phyloP scores from a whole-genome alignment of 2,113 vertebrate genomes.

The Rhea americana region DNA sequence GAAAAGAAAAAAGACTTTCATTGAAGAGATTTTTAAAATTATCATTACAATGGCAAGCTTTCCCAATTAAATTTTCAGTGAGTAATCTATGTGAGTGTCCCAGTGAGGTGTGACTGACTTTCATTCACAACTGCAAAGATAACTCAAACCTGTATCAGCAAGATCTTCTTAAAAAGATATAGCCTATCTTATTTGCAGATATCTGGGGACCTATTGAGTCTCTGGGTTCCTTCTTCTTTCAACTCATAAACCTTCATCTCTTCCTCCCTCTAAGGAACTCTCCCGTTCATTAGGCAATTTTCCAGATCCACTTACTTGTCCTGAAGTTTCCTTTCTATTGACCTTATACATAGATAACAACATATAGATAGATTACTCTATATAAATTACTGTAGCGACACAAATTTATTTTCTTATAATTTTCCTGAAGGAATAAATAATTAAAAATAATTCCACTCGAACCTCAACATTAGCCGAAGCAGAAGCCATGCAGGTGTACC shows the following conservation, averaged over 20 bases:
- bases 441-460: background rate
- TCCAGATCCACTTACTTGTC: background rate
- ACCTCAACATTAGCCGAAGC: background rate
- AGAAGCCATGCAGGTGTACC: background rate
- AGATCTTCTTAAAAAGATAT: background rate
- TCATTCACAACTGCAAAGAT: background rate
- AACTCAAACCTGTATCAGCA: background rate
- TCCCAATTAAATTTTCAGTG: constrained; percentile 31
- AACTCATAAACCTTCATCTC: background rate
- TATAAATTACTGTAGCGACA: background rate
- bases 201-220: background rate
- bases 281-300: background rate
- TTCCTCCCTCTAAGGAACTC: background rate
- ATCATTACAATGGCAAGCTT: background rate
- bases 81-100: background rate
- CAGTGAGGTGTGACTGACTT: background rate
- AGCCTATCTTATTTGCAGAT: background rate
- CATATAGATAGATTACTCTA: background rate
- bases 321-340: background rate
- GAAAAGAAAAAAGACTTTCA: background rate
- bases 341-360: fast-evolving
- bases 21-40: background rate
- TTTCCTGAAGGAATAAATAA: background rate
- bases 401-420: background rate
- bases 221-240: background rate